Conservation (phyloP, 2,113 vertebrate species). For the Ptilorrhoa leucosticta region DNA sequence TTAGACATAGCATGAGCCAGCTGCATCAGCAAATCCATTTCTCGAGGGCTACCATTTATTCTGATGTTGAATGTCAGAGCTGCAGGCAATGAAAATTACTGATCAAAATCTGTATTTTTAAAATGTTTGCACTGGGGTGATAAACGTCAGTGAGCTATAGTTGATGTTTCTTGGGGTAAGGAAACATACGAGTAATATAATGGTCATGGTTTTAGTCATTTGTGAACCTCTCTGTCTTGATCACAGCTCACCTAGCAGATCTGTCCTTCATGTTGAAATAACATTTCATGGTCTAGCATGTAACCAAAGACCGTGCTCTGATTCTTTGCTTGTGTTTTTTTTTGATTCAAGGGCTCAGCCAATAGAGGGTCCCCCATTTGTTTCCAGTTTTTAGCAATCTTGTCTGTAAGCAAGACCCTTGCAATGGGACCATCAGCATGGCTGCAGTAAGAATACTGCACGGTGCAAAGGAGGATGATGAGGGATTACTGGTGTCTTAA, state of each 20-base stretch:
- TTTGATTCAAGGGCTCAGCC: not conserved
- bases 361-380: not conserved
- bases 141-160: not conserved
- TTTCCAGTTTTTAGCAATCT: not conserved
- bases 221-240: not conserved
- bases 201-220: not conserved
- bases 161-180: not conserved
- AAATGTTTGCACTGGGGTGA: not conserved
- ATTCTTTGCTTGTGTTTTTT: not conserved
- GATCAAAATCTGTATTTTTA: not conserved
- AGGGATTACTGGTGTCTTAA: not conserved
- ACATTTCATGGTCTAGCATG: not conserved
- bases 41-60: not conserved
- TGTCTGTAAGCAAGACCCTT: not conserved
- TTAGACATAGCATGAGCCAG: not conserved
- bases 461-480: not conserved
- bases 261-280: not conserved
- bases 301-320: not conserved
- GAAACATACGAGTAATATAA: not conserved
- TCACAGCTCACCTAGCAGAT: not conserved
- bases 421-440: accelerated
- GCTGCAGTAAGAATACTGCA: not conserved
- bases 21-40: not conserved
- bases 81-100: not conserved
- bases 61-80: not conserved